Evolutionary conservation across 1,140 invertebrate genomes (phyloP).

Genomic region (Drosophila ficusphila): DNA sequence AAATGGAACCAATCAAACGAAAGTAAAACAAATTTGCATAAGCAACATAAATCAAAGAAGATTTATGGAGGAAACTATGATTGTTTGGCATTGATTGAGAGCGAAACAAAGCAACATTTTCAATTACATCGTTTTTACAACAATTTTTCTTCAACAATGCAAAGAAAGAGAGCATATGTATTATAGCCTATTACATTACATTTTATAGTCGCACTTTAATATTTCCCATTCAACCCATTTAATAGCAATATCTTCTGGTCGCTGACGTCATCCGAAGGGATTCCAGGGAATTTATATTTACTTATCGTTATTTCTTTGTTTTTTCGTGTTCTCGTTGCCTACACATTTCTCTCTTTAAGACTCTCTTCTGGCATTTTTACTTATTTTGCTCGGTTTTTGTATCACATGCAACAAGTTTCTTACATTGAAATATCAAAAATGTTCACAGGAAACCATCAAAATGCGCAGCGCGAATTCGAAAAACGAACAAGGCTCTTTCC

Average conservation of each 20-base stretch:
- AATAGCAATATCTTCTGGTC: not conserved
- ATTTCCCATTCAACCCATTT: not conserved
- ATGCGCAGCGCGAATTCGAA: constrained; percentile 61
- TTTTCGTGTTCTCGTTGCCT: not conserved
- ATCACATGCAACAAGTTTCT: constrained; percentile 76
- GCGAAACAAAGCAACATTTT: not conserved
- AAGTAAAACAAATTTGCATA: constrained; percentile 35
- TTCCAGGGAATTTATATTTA: not conserved
- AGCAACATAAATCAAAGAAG: constrained; percentile 8
- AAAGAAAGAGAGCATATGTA: not conserved
- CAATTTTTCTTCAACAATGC: too few species aligned
- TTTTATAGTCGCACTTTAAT: not conserved
- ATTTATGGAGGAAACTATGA: constrained; percentile 2
- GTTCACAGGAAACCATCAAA: constrained; percentile 80
- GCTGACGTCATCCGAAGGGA: constrained; percentile 15
- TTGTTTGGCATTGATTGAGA: not conserved
- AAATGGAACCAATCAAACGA: constrained; percentile 33
- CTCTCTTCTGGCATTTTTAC: not conserved
- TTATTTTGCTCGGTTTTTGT: constrained; percentile 6
- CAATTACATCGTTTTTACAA: too few species aligned
- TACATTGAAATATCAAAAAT: constrained; percentile 73
- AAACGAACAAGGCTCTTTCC: constrained; percentile 29
- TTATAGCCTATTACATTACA: too few species aligned
- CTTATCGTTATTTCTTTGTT: constrained; percentile 1
- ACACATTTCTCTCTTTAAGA: not conserved